Evolutionary conservation across 2,888 invertebrate species (phyloP), one percentile per base, ranked within the genome.

Genomic region (Tetragonula carbonaria): DNA sequence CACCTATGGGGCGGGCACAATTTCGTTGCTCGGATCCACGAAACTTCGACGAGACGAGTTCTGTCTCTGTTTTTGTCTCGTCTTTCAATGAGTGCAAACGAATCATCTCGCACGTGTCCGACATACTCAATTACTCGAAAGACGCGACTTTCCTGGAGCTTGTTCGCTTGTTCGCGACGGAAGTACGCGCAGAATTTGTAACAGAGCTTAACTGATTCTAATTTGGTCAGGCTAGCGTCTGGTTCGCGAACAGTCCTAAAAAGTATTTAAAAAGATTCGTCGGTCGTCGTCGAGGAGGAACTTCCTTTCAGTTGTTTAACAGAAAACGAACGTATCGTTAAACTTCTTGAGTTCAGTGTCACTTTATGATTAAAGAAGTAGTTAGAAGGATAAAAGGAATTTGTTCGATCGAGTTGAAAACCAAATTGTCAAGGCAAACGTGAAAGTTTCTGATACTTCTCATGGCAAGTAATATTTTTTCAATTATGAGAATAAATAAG

Each of bases 81-180:
- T 74, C 70, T 70, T 67, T 82, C 84, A 88, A 86, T 76, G 79
- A 85, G 74, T 70, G 71, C 78, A 82, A 86, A 88, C 80, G 82
- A 88, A 88, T 80, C 74, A 80, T 85, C 78, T 78, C 70, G 82
- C 75, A 74, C 86, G 86, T 88, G 86, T 71, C 28, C 59, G 45
- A 82, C 80, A 81, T 88, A 66, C 45, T 13, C 62, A 77, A 87
- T n/a, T 38, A 55, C n/a, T 67, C 76, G 71, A 88, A 82, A 88
- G 62, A 74, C 45, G 28, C 62, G 80, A 72, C 71, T 84, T 84
- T 85, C 80, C 71, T 66, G 45, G 55, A 63, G 55, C 57, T 70
- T 62, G 74, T 71, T 70, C 18, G 45, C 71, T 45, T 11, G 45
- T 8, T 45, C 45, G 38, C 51, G 62, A 65, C 74, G 84, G 79